Percentiles rank a stretch among this genome's conserved stretches.
These are phyloP conservation scores for Mastigias papua DNA, from an alignment of 30 jellyfish, hydroid and myxozoan species.

Conservation along the genomic window DNA sequence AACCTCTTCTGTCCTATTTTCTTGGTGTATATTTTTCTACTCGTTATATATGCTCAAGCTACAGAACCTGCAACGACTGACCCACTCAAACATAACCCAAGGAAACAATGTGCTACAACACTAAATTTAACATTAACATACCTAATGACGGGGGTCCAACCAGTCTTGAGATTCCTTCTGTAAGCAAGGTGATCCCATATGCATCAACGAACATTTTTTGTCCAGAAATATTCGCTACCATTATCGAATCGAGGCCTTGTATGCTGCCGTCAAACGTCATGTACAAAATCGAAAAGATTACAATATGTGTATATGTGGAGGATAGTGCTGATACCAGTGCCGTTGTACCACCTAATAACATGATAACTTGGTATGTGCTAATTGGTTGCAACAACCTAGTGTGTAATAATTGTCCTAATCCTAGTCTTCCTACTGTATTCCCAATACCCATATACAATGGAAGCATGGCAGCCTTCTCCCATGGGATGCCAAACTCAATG, in stretches of 20 bases:
- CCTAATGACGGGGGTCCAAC: conserved; percentile 43
- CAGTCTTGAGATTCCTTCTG: conserved; percentile 14
- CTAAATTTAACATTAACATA: not conserved
- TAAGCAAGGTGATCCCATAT: conserved; percentile 12
- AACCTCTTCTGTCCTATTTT: no score
- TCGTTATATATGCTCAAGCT: no score
- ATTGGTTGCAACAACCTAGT: not conserved
- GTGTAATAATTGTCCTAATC: conserved; percentile 37
- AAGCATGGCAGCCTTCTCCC: conserved; percentile 53
- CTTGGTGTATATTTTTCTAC: no score
- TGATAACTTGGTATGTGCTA: conserved; percentile 14
- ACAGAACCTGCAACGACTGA: no score
- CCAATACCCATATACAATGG: conserved; percentile 56
- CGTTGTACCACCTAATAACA: conserved; percentile 33
- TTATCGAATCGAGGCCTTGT: conserved; percentile 31
- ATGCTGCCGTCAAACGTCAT: conserved; percentile 45
- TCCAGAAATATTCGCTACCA: conserved; percentile 11
- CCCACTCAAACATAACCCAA: no score
- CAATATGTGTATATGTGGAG: conserved; percentile 16
- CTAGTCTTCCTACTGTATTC: conserved; percentile 28
- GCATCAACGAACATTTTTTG: conserved; percentile 4
- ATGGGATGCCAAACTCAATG: conserved; percentile 43
- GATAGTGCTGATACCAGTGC: conserved; percentile 23
- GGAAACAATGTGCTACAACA: not conserved
- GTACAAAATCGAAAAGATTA: conserved; percentile 5